A percentile compares a stretch with the other conserved stretches of the same genome.
Conservation (phyloP, 2,888 invertebrate genomes). For the Rhyacophila evoluta region DNA sequence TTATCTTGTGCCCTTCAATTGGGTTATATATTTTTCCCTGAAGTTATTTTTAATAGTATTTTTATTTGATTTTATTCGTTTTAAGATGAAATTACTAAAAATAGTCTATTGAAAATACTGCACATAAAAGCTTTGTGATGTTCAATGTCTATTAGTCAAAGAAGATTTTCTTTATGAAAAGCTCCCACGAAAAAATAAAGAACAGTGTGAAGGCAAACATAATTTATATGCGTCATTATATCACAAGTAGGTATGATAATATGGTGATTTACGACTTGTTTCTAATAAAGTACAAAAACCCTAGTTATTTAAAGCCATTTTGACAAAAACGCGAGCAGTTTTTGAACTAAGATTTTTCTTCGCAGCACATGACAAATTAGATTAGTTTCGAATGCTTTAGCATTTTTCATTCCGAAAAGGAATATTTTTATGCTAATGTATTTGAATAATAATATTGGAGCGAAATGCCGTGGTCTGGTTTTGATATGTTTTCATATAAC, state of each 20-base stretch:
- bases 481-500: too few relatives aligned
- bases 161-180: conserved; percentile 3
- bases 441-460: too few relatives aligned
- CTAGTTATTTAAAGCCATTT: background rate
- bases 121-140: background rate
- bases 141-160: background rate
- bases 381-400: background rate
- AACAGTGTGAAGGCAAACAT: background rate
- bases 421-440: background rate
- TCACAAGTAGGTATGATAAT: background rate
- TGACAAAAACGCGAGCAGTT: background rate
- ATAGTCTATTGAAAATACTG: background rate
- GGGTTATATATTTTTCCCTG: too few relatives aligned
- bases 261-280: background rate
- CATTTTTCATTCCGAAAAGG: background rate
- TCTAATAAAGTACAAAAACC: background rate
- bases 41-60: too few relatives aligned
- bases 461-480: too few relatives aligned
- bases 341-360: background rate
- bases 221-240: background rate
- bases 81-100: too few relatives aligned
- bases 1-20: too few relatives aligned
- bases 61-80: too few relatives aligned
- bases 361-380: background rate
- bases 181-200: background rate